Base-by-base conservation (phyloP, 1,140 invertebrate genomes). In the Monomorium pharaonis region DNA sequence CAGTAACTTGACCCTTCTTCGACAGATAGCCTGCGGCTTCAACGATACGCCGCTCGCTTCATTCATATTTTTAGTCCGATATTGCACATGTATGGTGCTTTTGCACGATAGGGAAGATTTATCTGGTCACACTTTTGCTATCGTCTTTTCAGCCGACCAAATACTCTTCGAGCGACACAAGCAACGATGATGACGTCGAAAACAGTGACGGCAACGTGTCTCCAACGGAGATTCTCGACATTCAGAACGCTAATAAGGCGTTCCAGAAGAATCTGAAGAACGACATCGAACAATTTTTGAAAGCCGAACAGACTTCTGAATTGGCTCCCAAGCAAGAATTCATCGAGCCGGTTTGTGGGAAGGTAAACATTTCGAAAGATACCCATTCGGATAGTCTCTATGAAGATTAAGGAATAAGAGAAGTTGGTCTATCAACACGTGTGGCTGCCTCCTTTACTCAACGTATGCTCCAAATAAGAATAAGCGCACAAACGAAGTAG, bases 81-180 rank as follows among this genome's bases (percentile, higher is more conserved):
- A 30, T 27, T 33, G 10, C 18, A 30, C 58, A 30, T 65, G n/a
- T 24, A 44, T 56, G n/a, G n/a, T 51, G 75, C n/a, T 24, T 67
- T 49, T 12, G 30, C 44, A 37, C 30, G 44, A 78, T 65, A 78
- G 3, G 21, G 27, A 51, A 78, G n/a, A 54, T 80, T 80, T 67
- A 80, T 80, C 62, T 69, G 6, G 7, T 2, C 18, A 63, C 27
- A 42, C 44, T 76, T 77, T 47, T 9, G 10, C n/a, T 67, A 54
- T 78, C 44, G 9, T 54, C 27, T 74, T 44, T 87, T 60, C 44
- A 88, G 88, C 21, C 54, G 30, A 12, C 1, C 49, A 3, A 74
- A 16, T 56, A 18, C 14, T n/a, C 14, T 27, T 60, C 30, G 51
- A 58, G 14, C 33, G 33, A 21, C 30, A 3, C 12, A n/a, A 37